phyloP scores from a whole-genome alignment of 2,888 invertebrate genomes.

The Eurytoma adleriae region DNA sequence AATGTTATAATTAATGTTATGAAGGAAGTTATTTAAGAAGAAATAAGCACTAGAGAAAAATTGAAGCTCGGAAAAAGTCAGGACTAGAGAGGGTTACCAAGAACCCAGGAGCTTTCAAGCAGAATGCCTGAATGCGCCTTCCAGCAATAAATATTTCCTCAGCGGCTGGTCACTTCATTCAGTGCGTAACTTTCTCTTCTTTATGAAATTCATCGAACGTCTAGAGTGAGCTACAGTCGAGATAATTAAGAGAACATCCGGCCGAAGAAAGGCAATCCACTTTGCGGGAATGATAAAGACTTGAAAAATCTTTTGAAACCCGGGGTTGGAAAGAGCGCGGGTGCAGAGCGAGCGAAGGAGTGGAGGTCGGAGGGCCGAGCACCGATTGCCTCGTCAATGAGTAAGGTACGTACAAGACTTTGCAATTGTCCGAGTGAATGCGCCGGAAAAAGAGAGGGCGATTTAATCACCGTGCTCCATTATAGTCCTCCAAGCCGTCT shows the following conservation, averaged over 20 bases:
- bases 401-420: slow-evolving; percentile 61
- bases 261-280: slow-evolving; percentile 51
- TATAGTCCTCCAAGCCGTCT: slow-evolving; percentile 55
- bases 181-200: background rate
- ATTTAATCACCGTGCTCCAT: slow-evolving; percentile 69
- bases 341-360: background rate
- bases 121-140: background rate
- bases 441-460: slow-evolving; percentile 55
- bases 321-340: slow-evolving; percentile 14
- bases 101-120: background rate
- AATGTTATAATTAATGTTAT: no score
- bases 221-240: background rate
- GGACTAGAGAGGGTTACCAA: no score
- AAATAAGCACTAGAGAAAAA: no score
- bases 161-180: background rate
- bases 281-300: slow-evolving; percentile 52
- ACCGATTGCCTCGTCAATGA: slow-evolving; percentile 67
- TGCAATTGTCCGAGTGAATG: slow-evolving; percentile 64
- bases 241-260: slow-evolving; percentile 39
- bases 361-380: background rate
- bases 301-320: slow-evolving; percentile 56
- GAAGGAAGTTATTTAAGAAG: no score
- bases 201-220: slow-evolving; percentile 22
- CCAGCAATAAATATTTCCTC: slow-evolving; percentile 24
- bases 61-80: no score